Evolutionary conservation across 2,113 vertebrate species (phyloP).

Genomic region (Mustela lutreola): DNA sequence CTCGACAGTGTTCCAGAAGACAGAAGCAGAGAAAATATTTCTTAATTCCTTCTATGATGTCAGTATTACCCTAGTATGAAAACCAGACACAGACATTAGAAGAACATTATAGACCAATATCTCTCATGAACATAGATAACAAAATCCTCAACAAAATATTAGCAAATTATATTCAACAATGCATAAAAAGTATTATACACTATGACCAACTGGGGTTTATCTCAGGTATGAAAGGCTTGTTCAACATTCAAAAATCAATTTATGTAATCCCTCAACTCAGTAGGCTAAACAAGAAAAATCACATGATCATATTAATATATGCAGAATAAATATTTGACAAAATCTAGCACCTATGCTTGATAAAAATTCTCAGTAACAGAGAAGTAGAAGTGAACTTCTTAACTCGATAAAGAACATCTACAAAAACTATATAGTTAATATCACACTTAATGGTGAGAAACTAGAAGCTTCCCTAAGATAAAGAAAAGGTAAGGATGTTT

Average conservation of each 20-base stretch:
- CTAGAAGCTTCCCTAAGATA: not conserved
- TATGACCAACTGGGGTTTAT: not conserved
- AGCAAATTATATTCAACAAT: not conserved
- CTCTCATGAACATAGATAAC: not conserved
- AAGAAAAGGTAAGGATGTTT: not conserved
- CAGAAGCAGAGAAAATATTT: not conserved
- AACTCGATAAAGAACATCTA: not conserved
- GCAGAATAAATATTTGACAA: not conserved
- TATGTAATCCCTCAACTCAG: not conserved
- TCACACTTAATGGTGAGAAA: not conserved
- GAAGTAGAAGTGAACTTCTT: not conserved
- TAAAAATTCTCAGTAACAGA: not conserved
- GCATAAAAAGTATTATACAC: not conserved
- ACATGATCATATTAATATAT: not conserved
- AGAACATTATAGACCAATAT: not conserved
- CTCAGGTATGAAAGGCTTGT: not conserved
- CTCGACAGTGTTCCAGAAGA: not conserved
- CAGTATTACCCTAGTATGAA: not conserved
- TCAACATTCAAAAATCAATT: not conserved
- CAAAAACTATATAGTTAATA: not conserved
- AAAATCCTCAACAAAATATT: not conserved
- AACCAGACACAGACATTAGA: not conserved
- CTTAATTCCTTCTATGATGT: not conserved
- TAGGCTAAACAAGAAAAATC: not conserved
- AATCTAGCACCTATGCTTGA: not conserved